These are phyloP conservation scores for Bombus soroeensis DNA, from an alignment of 1,140 invertebrate genomes.

Conservation along the genomic window DNA sequence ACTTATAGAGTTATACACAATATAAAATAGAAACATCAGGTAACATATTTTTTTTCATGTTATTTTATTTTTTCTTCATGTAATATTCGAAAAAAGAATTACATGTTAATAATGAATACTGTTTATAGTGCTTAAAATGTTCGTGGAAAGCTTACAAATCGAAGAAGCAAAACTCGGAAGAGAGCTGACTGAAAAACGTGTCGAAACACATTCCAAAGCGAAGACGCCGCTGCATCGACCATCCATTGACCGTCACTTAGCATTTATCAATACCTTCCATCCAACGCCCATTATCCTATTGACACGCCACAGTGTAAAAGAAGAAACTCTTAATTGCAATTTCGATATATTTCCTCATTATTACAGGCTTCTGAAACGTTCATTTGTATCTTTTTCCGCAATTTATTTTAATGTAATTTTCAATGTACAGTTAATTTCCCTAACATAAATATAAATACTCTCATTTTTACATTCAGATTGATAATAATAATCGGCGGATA, in stretches of 20 bases:
- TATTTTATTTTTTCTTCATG: too few relatives aligned
- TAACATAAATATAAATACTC: too few relatives aligned
- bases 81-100: too few relatives aligned
- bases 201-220: slow-evolving; percentile 64
- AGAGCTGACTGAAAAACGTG: slow-evolving; percentile 20
- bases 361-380: background rate
- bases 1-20: too few relatives aligned
- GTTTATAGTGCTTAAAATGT: slow-evolving; percentile 23
- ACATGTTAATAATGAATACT: too few relatives aligned
- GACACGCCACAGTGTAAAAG: slow-evolving; percentile 31
- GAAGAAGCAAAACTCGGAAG: slow-evolving; percentile 10
- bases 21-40: too few relatives aligned
- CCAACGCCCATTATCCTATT: slow-evolving; percentile 18
- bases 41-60: too few relatives aligned
- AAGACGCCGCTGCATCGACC: slow-evolving; percentile 40
- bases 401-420: slow-evolving; percentile 8
- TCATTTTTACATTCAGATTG: too few relatives aligned
- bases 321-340: slow-evolving; percentile 35
- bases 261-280: slow-evolving; percentile 69
- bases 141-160: slow-evolving; percentile 37
- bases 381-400: background rate
- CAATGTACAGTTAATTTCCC: background rate
- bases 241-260: slow-evolving; percentile 63
- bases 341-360: background rate
- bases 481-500: too few relatives aligned